A percentile compares a stretch with the other conserved stretches of the same genome.
Conservation (phyloP, 2,888 invertebrate species). For the Branchipolynoe longqiensis region DNA sequence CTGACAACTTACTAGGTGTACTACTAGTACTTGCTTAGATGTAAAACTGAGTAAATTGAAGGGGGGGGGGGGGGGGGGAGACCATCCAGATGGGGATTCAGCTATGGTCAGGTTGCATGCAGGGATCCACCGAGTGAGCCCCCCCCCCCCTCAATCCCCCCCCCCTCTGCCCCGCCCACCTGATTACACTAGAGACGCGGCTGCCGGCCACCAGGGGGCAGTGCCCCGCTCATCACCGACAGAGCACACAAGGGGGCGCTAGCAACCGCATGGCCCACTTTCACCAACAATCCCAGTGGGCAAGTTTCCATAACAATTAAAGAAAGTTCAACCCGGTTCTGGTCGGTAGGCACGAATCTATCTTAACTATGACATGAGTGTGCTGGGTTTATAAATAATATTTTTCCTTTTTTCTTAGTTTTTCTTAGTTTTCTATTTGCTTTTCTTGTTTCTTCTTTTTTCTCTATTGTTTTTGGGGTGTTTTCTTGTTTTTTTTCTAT, state of each 20-base stretch:
- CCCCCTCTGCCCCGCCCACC: not conserved
- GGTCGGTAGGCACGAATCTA: no score
- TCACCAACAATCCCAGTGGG: no score
- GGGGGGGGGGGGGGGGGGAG: not conserved
- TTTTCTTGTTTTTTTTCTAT: no score
- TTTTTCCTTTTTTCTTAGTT: no score
- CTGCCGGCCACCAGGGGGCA: not conserved
- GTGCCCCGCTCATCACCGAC: not conserved
- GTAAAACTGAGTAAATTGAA: not conserved
- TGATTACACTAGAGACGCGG: constrained; percentile 36
- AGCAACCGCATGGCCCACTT: no score
- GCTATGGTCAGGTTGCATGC: constrained; percentile 3
- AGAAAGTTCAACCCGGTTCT: no score
- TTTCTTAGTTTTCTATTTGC: no score
- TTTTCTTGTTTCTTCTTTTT: no score
- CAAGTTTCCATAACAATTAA: no score
- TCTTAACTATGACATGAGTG: no score
- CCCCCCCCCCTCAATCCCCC: not conserved
- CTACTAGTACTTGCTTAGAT: not conserved
- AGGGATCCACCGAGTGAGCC: not conserved
- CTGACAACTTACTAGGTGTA: not conserved
- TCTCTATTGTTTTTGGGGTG: no score
- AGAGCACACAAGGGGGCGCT: not conserved
- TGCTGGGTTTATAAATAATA: no score
- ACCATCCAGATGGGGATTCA: not conserved